A percentile compares a stretch with the other conserved stretches of the same genome.
These are phyloP conservation scores for Theristicus caerulescens DNA, from an alignment of 2,113 vertebrate genomes.

Conservation along the genomic window DNA sequence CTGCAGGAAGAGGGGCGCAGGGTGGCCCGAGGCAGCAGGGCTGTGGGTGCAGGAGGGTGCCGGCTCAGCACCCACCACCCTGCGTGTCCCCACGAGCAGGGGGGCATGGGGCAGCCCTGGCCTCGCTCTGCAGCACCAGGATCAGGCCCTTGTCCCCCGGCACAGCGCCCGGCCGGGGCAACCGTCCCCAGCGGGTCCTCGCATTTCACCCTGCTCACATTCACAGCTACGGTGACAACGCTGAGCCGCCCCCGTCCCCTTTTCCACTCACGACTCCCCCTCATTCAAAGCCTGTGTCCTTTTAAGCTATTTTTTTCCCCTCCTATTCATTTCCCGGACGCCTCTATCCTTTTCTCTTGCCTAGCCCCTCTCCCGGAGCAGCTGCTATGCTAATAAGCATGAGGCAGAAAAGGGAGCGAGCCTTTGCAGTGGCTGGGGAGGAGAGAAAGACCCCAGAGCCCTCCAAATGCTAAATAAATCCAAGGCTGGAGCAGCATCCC, in stretches of 20 bases:
- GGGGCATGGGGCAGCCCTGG: background rate
- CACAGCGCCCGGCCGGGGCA: background rate
- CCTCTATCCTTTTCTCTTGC: conserved; percentile 76
- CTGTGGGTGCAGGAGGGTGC: background rate
- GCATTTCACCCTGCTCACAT: conserved; percentile 14
- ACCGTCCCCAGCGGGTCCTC: background rate
- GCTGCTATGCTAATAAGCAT: conserved; percentile 96
- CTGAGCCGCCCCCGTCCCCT: conserved; percentile 17
- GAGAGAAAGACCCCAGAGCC: conserved; percentile 71
- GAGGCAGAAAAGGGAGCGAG: conserved; percentile 64
- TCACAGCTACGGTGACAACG: conserved; percentile 5
- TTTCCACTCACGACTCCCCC: conserved; percentile 57
- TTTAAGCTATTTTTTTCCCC: conserved; percentile 81
- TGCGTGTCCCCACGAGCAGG: background rate
- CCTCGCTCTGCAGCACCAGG: background rate
- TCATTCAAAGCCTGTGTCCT: conserved; percentile 80
- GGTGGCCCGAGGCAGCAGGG: background rate
- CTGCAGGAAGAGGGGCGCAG: background rate
- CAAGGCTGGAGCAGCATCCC: conserved; percentile 72
- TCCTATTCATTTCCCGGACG: conserved; percentile 88
- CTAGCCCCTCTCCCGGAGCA: conserved; percentile 81
- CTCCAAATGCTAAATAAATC: conserved; percentile 81
- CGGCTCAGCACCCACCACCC: fast-evolving
- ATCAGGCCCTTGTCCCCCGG: background rate
- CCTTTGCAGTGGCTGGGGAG: conserved; percentile 39